Evolutionary conservation across 2,888 invertebrate genomes (phyloP), one percentile per base, ranked within the genome.

Genomic region (Acleris holmiana): DNA sequence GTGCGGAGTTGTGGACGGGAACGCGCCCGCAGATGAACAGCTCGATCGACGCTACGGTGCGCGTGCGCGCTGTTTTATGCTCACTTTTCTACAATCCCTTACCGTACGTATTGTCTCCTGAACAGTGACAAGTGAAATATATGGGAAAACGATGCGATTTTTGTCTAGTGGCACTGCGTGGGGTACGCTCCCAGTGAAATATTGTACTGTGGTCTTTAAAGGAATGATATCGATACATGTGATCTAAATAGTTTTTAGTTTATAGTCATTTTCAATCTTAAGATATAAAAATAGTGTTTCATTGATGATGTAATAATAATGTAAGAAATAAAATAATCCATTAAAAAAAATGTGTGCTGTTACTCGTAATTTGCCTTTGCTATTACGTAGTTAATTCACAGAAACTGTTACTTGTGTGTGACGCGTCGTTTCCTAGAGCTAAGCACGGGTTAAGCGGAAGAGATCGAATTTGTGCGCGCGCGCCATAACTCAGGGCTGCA

Each of bases 161-260:
- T 90, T 92, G 91, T 90, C 90, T 90, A 89, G 85, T 79, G 75
- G 71, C 84, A 70, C 84, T 84, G 89, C 88, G 88, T 89, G 88
- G 89, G 89, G 88, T 82, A 84, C 67, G 71, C 71, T 74, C 72
- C 68, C 74, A 76, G 75, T 82, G 80, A 84, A 81, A 76, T 80
- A 77, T 75, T 67, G 74, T 70, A 54, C 54, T 74, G 71, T 70
- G 66, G 59, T 29, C 61, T 51, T 56, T 67, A 53, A 47, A 60
- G 60, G 61, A 65, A 67, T 63, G 47, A 69, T 71, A 72, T 69
- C 69, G 66, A 53, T 49, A 68, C 53, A 59, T 56, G 65, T 70
- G 63, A 70, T 71, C 68, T 60, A 65, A 62, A 66, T 44, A 64
- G 54, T 72, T 69, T 58, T 51, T 57, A 44, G 46, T 59, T 64